Percentiles rank a stretch among this genome's conserved stretches.
Evolutionary conservation across 2,113 vertebrate genomes (phyloP).

Genomic region (Lota lota): DNA sequence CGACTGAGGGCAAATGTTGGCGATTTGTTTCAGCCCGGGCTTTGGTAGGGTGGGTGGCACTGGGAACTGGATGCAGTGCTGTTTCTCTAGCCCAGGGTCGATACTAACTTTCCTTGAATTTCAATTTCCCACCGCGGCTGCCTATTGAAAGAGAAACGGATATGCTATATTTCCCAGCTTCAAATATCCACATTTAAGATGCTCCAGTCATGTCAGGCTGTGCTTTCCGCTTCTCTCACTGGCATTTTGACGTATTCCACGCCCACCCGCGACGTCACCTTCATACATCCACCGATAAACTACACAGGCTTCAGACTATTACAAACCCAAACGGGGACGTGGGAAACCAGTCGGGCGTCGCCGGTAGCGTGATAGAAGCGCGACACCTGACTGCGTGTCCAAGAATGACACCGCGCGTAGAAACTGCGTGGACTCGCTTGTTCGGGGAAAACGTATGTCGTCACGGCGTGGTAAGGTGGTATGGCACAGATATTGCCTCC

Average conservation of each 20-base stretch:
- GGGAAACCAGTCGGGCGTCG: constrained; percentile 41
- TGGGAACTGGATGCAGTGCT: too few relatives aligned
- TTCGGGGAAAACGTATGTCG: constrained; percentile 26
- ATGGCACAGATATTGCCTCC: neutral
- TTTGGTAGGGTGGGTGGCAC: too few relatives aligned
- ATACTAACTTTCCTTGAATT: constrained; percentile 30
- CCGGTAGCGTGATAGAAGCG: constrained; percentile 62
- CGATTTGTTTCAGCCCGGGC: too few relatives aligned
- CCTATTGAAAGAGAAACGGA: too few relatives aligned
- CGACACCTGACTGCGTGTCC: constrained; percentile 75
- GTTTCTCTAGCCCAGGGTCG: neutral
- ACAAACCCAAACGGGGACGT: neutral
- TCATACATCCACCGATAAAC: neutral
- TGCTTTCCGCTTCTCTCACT: constrained; percentile 23
- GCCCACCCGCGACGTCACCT: constrained; percentile 54
- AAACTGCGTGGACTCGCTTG: constrained; percentile 38
- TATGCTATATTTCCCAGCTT: too few relatives aligned
- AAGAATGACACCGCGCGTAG: constrained; percentile 65
- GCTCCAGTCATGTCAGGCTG: neutral
- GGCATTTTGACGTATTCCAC: constrained; percentile 43
- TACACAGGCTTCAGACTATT: neutral
- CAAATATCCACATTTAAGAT: too few relatives aligned
- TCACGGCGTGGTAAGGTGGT: constrained; percentile 20
- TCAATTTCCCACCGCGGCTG: constrained; percentile 2
- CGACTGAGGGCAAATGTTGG: too few relatives aligned